Percentiles rank a stretch among this genome's conserved stretches.
phyloP scores from a whole-genome alignment of 1,140 invertebrate genomes.

The Heliconius himera region DNA sequence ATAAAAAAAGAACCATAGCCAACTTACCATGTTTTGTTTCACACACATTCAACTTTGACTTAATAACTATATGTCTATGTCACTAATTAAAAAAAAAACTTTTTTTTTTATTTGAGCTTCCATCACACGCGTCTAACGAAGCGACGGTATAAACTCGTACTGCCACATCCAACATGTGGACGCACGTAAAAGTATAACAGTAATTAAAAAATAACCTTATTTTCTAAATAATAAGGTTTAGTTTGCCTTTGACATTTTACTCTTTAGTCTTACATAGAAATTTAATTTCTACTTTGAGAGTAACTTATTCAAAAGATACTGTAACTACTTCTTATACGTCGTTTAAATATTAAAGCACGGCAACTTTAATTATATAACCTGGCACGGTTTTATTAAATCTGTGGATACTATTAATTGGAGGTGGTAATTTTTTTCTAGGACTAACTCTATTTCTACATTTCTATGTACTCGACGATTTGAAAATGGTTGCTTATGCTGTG shows the following conservation, averaged over 20 bases:
- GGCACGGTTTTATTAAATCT: not conserved
- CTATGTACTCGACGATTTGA: no score
- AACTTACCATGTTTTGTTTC: not conserved
- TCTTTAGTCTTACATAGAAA: not conserved
- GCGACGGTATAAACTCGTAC: constrained; percentile 8
- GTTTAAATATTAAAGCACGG: not conserved
- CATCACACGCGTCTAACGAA: constrained; percentile 10
- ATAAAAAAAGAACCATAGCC: not conserved
- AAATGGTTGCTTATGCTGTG: not conserved
- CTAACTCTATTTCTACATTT: no score
- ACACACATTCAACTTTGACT: not conserved
- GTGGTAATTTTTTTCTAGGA: no score
- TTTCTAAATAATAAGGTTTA: not conserved
- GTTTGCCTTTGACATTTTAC: not conserved
- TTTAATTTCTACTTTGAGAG: constrained; percentile 4
- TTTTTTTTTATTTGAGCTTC: not conserved
- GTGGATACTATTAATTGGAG: no score
- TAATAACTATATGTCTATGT: not conserved
- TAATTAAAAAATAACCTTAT: not conserved
- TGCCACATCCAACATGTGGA: constrained; percentile 15
- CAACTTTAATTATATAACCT: not conserved
- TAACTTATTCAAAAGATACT: not conserved
- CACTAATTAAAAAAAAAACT: not conserved
- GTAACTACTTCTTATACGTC: not conserved
- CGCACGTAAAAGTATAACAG: not conserved